A percentile compares a stretch with the other conserved stretches of the same genome.
Evolutionary conservation across 2,888 invertebrate species (phyloP).

Genomic region (Synanthedon myopaeformis): DNA sequence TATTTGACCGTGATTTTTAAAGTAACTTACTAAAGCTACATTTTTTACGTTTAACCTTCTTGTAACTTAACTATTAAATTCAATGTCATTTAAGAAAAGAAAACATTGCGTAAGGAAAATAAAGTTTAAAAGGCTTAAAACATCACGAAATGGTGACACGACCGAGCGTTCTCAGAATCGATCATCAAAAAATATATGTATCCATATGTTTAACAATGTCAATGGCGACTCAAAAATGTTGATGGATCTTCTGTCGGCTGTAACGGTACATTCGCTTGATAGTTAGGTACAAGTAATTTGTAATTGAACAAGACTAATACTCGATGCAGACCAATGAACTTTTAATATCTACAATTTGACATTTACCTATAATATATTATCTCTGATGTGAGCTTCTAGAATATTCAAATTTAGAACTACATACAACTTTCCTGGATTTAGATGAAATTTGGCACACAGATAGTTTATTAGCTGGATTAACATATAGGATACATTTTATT

Average conservation of each 20-base stretch:
- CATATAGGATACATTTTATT: no score
- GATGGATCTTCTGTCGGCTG: constrained; percentile 23
- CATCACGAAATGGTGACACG: neutral
- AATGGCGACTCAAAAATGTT: constrained; percentile 29
- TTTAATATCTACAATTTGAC: neutral
- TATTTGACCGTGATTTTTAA: constrained; percentile 40
- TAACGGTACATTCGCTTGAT: constrained; percentile 39
- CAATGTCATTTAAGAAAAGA: no score
- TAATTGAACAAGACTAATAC: neutral
- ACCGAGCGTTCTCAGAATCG: constrained; percentile 5
- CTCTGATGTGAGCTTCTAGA: no score
- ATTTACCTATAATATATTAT: no score
- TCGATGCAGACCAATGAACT: neutral
- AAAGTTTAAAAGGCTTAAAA: no score
- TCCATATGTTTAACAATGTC: constrained; percentile 24
- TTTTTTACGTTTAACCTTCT: constrained; percentile 18
- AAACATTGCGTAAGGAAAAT: no score
- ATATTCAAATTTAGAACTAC: no score
- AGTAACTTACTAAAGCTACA: constrained; percentile 30
- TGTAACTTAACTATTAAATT: no score
- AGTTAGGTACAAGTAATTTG: constrained; percentile 16
- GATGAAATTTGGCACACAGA: no score
- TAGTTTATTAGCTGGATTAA: no score
- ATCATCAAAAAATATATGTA: constrained; percentile 18
- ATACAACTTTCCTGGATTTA: no score